A percentile compares a stretch with the other conserved stretches of the same genome.
These are phyloP conservation scores for Okapia johnstoni DNA, from an alignment of 2,113 vertebrate genomes.

Conservation along the genomic window DNA sequence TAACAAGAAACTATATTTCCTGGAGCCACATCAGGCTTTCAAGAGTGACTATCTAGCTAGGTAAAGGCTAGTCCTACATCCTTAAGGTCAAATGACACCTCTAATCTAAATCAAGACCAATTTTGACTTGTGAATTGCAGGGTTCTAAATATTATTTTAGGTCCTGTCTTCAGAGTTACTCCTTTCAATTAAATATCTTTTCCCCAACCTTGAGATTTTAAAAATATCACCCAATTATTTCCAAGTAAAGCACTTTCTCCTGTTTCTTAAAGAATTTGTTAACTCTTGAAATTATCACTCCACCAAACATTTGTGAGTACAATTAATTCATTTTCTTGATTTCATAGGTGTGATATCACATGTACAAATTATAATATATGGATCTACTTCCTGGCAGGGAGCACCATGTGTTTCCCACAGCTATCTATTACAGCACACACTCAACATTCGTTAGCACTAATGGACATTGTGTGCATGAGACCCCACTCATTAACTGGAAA, in stretches of 20 bases:
- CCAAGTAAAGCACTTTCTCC: conserved; percentile 53
- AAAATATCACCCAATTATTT: conserved; percentile 40
- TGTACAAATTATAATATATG: conserved; percentile 41
- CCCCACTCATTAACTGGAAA: conserved; percentile 64
- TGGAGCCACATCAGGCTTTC: not conserved
- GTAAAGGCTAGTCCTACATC: not conserved
- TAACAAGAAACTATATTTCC: not conserved
- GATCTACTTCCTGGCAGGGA: conserved; percentile 46
- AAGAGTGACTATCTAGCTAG: not conserved
- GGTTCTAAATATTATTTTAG: not conserved
- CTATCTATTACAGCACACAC: conserved; percentile 37
- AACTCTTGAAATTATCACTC: conserved; percentile 46
- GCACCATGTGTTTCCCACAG: conserved; percentile 12
- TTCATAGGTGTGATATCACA: conserved; percentile 59
- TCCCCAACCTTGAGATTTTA: conserved; percentile 24
- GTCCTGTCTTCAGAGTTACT: not conserved
- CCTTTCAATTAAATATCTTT: not conserved
- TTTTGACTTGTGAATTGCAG: not conserved
- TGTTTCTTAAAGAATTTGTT: conserved; percentile 61
- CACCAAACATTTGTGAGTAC: conserved; percentile 46
- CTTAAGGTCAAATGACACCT: not conserved
- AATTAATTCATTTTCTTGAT: conserved; percentile 64
- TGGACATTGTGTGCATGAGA: conserved; percentile 52
- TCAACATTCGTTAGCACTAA: conserved; percentile 52
- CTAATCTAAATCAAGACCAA: not conserved